Percentiles rank a stretch among this genome's conserved stretches.
phyloP scores from a whole-genome alignment of 2,888 invertebrate genomes.

The Nymphalis polychloros region DNA sequence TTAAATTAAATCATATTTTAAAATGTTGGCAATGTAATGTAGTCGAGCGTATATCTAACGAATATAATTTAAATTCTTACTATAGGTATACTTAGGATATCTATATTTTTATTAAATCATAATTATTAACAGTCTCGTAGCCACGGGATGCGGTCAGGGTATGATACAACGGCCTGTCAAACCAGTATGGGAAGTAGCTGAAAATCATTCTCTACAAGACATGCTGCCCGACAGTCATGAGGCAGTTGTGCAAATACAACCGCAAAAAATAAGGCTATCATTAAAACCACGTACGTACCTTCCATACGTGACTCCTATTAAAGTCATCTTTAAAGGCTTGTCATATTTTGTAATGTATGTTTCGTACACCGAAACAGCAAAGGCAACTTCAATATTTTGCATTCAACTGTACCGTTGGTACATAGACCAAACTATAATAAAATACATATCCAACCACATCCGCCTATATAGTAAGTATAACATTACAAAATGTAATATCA shows the following conservation, averaged over 20 bases:
- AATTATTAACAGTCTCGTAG: conserved; percentile 56
- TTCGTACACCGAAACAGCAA: conserved; percentile 11
- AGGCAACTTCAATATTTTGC: neutral
- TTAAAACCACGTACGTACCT: conserved; percentile 82
- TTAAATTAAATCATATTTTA: neutral
- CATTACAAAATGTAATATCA: no score
- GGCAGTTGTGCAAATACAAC: conserved; percentile 79
- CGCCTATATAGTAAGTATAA: no score
- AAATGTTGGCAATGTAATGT: neutral
- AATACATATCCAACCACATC: no score
- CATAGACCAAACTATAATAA: no score
- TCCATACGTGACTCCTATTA: conserved; percentile 8
- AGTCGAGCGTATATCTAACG: no score
- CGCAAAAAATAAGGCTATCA: conserved; percentile 84
- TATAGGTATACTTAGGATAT: no score
- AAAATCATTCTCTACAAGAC: conserved; percentile 77
- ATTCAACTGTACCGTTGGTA: no score
- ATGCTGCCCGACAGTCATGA: conserved; percentile 64
- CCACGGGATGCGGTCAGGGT: conserved; percentile 65
- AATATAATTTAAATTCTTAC: no score
- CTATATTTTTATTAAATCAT: conserved; percentile 6
- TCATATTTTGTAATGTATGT: conserved; percentile 12
- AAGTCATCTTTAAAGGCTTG: conserved; percentile 2
- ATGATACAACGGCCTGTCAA: conserved; percentile 65
- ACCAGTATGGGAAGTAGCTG: conserved; percentile 59